phyloP scores from a whole-genome alignment of 92 coral and sea anemone species.

The Bergia sp. region DNA sequence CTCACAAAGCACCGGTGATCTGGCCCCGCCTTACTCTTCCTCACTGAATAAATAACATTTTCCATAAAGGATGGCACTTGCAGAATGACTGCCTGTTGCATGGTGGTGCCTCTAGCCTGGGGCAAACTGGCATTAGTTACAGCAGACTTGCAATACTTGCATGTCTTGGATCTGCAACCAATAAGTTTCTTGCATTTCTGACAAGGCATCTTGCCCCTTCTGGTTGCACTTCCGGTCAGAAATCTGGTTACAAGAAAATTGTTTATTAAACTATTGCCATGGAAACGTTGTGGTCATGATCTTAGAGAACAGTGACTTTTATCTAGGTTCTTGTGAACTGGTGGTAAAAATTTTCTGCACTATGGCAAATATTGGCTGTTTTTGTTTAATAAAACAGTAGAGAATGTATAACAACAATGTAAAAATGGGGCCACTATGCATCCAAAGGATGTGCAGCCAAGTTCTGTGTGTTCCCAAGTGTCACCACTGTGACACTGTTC shows the following conservation, averaged over 20 bases:
- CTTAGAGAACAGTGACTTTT: no score
- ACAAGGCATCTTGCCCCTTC: conserved; percentile 95
- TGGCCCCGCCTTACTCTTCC: conserved; percentile 83
- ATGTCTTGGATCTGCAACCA: conserved; percentile 95
- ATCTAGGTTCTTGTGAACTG: no score
- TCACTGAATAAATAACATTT: conserved; percentile 70
- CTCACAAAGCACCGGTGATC: conserved; percentile 93
- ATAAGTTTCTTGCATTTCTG: conserved; percentile 82
- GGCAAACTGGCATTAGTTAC: conserved; percentile 55
- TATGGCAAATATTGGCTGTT: no score
- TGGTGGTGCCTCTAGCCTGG: conserved; percentile 46
- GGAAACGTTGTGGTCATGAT: no score
- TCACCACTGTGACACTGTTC: no score
- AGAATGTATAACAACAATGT: no score
- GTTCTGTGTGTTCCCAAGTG: no score
- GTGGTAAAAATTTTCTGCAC: no score
- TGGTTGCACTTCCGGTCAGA: conserved; percentile 94
- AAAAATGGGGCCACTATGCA: no score
- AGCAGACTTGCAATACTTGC: conserved; percentile 85
- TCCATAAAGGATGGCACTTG: conserved; percentile 64
- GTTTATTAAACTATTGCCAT: no score
- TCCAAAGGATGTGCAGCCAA: no score
- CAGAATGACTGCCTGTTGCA: conserved; percentile 82
- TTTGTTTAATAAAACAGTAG: no score
- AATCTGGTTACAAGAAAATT: conserved; percentile 54